These are phyloP conservation scores for Leptodirus hochenwartii DNA, from an alignment of 2,888 invertebrate genomes.

Conservation along the genomic window DNA sequence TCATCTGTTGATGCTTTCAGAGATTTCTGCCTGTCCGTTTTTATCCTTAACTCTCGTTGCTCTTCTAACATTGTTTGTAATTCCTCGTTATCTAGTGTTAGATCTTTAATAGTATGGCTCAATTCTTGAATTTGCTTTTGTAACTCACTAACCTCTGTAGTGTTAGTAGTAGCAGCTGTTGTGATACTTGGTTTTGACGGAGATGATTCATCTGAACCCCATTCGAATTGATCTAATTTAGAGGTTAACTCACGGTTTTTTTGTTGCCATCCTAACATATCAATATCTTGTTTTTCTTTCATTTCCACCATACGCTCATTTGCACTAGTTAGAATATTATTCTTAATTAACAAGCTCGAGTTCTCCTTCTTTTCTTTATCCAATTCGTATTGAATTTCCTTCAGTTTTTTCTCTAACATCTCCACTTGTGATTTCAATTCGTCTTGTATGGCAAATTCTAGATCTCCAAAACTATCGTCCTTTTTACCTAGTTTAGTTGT, in stretches of 20 bases:
- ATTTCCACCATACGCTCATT: constrained; percentile 63
- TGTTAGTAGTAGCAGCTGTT: background rate
- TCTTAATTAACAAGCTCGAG: constrained; percentile 44
- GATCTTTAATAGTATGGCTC: constrained; percentile 33
- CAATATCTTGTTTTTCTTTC: constrained; percentile 65
- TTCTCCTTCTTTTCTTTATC: constrained; percentile 48
- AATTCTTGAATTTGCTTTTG: constrained; percentile 30
- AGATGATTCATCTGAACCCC: constrained; percentile 28
- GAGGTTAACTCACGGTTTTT: constrained; percentile 50
- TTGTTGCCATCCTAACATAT: constrained; percentile 52
- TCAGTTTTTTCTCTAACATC: constrained; percentile 43
- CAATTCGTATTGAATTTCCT: constrained; percentile 36
- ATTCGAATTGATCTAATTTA: constrained; percentile 39
- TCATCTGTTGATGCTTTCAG: constrained; percentile 15
- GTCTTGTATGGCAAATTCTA: constrained; percentile 64
- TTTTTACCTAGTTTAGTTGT: constrained; percentile 27
- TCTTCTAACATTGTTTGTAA: constrained; percentile 37
- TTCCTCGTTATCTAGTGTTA: constrained; percentile 43
- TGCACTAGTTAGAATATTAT: constrained; percentile 54
- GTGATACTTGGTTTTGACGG: constrained; percentile 5
- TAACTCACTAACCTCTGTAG: constrained; percentile 5
- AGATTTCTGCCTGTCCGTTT: constrained; percentile 20
- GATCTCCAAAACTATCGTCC: constrained; percentile 33
- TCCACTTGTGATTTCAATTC: constrained; percentile 54
- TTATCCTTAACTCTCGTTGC: constrained; percentile 24